These are phyloP conservation scores for Cryptocheilus praepositus DNA, from an alignment of 2,888 invertebrate genomes.

Conservation along the genomic window DNA sequence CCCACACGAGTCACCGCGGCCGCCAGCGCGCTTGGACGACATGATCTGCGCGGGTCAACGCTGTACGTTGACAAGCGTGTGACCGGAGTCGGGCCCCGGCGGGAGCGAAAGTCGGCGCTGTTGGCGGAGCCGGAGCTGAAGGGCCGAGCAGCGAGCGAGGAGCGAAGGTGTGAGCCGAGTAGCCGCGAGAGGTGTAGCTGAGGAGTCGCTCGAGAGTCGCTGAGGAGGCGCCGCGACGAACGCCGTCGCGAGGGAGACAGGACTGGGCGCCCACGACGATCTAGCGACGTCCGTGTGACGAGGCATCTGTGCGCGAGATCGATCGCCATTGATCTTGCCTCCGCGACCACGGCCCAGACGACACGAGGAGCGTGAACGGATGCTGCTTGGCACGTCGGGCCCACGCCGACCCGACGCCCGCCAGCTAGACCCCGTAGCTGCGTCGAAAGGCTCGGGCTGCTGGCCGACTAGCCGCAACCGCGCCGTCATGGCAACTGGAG, in stretches of 20 bases:
- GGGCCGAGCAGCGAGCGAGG: too few relatives aligned
- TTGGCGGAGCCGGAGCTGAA: constrained; percentile 27
- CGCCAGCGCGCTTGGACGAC: constrained; percentile 55
- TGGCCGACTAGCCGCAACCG: neutral
- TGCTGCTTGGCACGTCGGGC: constrained; percentile 28
- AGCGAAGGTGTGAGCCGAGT: too few relatives aligned
- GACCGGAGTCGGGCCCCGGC: constrained; percentile 13
- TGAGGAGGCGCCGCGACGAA: neutral
- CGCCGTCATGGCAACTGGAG: constrained; percentile 65
- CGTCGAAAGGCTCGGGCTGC: constrained; percentile 12
- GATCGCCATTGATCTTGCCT: constrained; percentile 55
- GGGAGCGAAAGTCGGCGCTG: constrained; percentile 21
- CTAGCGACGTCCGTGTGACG: too few relatives aligned
- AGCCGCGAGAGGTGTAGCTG: constrained; percentile 13
- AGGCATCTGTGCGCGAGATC: constrained; percentile 27
- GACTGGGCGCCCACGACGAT: too few relatives aligned
- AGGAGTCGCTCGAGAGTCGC: neutral
- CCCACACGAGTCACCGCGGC: constrained; percentile 49
- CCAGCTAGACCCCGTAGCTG: neutral
- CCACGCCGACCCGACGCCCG: neutral
- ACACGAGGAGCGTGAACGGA: constrained; percentile 47
- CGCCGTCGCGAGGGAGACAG: neutral
- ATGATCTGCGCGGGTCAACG: constrained; percentile 66
- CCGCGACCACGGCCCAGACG: constrained; percentile 51
- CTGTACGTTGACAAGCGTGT: constrained; percentile 62